phyloP scores from a whole-genome alignment of 2,797 vertebrate species.

The Hippopotamyrus pictus region DNA sequence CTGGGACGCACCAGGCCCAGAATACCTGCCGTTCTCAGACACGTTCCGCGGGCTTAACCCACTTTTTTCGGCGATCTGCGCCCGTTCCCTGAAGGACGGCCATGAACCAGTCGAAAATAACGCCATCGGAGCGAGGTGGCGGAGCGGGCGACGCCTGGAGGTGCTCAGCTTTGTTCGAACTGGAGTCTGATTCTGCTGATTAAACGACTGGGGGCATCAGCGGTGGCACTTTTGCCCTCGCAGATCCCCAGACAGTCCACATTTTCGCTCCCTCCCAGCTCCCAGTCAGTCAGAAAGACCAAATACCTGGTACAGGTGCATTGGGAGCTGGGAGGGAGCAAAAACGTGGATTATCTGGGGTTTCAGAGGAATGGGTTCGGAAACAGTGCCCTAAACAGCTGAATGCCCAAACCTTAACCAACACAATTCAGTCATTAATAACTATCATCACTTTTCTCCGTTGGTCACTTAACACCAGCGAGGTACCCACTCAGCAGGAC shows the following conservation, averaged over 20 bases:
- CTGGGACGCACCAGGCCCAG: constrained; percentile 13
- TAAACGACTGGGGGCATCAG: neutral
- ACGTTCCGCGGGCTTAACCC: constrained; percentile 27
- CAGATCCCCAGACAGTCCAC: neutral
- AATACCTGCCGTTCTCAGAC: neutral
- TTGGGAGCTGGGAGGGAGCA: neutral
- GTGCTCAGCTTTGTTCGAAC: constrained; percentile 23
- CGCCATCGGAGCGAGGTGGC: constrained; percentile 31
- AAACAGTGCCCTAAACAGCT: neutral
- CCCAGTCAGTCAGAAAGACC: neutral
- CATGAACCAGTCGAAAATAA: constrained; percentile 34
- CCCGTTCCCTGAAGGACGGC: constrained; percentile 50
- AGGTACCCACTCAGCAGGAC: neutral
- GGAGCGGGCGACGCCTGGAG: constrained; percentile 29
- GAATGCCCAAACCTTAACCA: neutral
- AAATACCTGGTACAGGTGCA: neutral
- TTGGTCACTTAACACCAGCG: neutral
- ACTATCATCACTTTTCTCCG: neutral
- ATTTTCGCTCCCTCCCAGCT: neutral
- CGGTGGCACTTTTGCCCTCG: neutral
- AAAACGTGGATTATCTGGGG: neutral
- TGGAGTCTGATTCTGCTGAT: neutral
- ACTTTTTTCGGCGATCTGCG: constrained; percentile 30
- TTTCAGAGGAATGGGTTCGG: neutral
- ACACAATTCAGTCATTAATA: neutral